phyloP scores from a whole-genome alignment of 2,888 invertebrate genomes.

The Chloromyia formosa region DNA sequence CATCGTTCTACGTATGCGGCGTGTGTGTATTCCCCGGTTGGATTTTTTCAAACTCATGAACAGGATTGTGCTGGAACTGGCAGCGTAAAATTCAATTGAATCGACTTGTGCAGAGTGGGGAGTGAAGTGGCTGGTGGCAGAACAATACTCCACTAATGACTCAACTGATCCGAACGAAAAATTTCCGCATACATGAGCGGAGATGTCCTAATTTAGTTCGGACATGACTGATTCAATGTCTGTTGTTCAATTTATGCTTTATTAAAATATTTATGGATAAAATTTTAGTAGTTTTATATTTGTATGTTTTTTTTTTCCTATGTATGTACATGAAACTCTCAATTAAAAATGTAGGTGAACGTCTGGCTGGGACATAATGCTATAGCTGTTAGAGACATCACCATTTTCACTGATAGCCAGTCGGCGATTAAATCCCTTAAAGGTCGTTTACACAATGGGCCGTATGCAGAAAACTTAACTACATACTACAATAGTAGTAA shows the following conservation, averaged over 20 bases:
- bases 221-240: not conserved
- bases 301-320: too few species aligned
- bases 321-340: too few species aligned
- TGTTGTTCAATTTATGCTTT: not conserved
- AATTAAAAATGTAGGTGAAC: too few species aligned
- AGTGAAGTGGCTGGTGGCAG: not conserved
- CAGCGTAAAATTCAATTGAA: slow-evolving; percentile 5
- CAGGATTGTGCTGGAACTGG: too few species aligned
- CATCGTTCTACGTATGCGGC: not conserved
- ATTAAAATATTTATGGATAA: not conserved
- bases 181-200: not conserved
- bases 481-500: too few species aligned
- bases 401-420: too few species aligned
- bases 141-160: not conserved
- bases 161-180: slow-evolving; percentile 12
- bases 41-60: not conserved
- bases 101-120: not conserved
- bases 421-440: too few species aligned
- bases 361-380: too few species aligned
- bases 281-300: not conserved
- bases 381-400: too few species aligned
- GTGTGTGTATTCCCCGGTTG: not conserved
- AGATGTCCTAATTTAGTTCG: slow-evolving; percentile 3
- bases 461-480: too few species aligned
- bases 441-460: too few species aligned